Evolutionary conservation across 2,888 invertebrate genomes (phyloP), one percentile per base, ranked within the genome.

Genomic region (Noctuana brunneofusca): DNA sequence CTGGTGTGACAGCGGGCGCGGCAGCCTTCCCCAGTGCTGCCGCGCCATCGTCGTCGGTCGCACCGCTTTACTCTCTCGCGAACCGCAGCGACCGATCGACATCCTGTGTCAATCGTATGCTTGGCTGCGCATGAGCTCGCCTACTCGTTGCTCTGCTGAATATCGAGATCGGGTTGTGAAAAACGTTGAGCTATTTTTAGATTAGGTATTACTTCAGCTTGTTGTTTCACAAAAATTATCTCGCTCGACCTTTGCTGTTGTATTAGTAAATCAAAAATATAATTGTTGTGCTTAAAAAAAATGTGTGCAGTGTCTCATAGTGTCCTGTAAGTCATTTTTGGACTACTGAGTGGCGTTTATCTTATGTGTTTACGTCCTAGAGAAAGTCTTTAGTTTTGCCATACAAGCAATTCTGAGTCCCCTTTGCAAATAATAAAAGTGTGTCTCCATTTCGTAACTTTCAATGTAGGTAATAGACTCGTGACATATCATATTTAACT

Each of bases 21-120:
- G 71, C 74, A 69, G 68, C 67, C 68, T 68, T 71, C 69, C 72
- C 68, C 79, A 84, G 88, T 87, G 87, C 83, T 81, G 84, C 80
- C 83, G 85, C 85, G 86, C 75, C 75, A 69, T 78, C 83, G 80
- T 79, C 78, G 83, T 79, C 78, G 80, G 81, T 81, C 79, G 86
- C 88, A 78, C 86, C 84, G 81, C 69, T 73, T 71, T 63, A 59
- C 69, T 72, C 78, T 69, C 71, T 71, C 75, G 73, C 78, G 74
- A 74, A 74, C 72, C 73, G 63, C 68, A 64, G 73, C 75, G 74
- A 69, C 73, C 74, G 76, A 79, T 81, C 78, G 76, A 74, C 76
- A 78, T 74, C 77, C 80, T 71, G 76, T 80, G 81, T 81, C 83
- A 79, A 68, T 83, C 75, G 72, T 76, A 83, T 80, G 83, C 81